A percentile compares a stretch with the other conserved stretches of the same genome.
Evolutionary conservation across 2,888 invertebrate species (phyloP).

Genomic region (Neoitamus cyanurus): DNA sequence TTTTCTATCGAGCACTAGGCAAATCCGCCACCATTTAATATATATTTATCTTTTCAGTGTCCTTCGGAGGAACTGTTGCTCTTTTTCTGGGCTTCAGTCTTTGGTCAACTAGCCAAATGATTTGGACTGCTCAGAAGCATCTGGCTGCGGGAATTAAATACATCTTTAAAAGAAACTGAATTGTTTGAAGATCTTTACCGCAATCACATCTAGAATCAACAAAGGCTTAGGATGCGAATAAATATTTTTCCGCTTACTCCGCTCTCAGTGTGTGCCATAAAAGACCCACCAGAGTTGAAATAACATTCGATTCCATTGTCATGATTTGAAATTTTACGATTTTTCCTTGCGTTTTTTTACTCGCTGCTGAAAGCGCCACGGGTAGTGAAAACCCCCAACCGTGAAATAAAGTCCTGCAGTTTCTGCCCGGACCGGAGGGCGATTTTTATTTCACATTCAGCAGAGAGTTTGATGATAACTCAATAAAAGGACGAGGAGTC

Average conservation of each 20-base stretch:
- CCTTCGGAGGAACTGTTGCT: neutral
- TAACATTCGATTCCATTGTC: neutral
- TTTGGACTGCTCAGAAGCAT: neutral
- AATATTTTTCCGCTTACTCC: neutral
- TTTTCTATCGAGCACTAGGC: neutral
- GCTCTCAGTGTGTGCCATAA: neutral
- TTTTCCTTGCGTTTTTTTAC: neutral
- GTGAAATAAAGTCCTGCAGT: neutral
- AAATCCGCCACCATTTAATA: neutral
- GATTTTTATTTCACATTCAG: neutral
- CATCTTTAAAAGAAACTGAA: neutral
- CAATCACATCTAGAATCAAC: neutral
- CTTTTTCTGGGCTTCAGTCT: slow-evolving; percentile 4
- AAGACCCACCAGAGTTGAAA: neutral
- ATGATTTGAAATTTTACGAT: neutral
- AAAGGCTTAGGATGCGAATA: neutral
- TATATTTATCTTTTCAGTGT: too few relatives aligned
- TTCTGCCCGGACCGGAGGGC: neutral
- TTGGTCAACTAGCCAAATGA: neutral
- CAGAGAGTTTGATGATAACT: neutral
- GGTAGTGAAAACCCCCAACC: neutral
- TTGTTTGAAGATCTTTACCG: neutral
- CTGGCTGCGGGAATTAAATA: neutral
- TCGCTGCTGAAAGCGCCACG: neutral
- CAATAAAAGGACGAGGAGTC: neutral